Percentiles rank a stretch among this genome's conserved stretches.
phyloP scores from a whole-genome alignment of 2,888 invertebrate genomes.

The Microctonus brassicae region DNA sequence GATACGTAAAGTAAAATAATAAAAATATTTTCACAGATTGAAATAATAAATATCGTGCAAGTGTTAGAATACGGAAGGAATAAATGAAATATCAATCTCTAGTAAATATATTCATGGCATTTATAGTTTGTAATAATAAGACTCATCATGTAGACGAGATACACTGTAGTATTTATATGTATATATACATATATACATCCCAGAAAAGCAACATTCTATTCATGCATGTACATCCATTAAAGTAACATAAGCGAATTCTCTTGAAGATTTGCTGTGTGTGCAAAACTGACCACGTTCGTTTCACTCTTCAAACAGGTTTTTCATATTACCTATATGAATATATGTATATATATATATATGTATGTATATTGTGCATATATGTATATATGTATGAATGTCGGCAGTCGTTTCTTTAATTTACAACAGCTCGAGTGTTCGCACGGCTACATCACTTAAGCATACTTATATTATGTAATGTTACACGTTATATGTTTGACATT shows the following conservation, averaged over 20 bases:
- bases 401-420: constrained; percentile 59
- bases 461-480: constrained; percentile 6
- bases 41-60: neutral
- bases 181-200: neutral
- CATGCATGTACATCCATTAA: constrained; percentile 7
- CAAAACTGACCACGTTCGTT: constrained; percentile 41
- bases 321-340: constrained; percentile 47
- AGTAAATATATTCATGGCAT: neutral
- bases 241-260: constrained; percentile 10
- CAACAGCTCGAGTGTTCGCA: constrained; percentile 41
- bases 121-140: neutral
- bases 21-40: neutral
- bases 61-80: neutral
- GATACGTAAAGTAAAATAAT: neutral
- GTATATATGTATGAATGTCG: constrained; percentile 46
- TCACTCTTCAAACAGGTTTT: constrained; percentile 56
- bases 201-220: neutral
- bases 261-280: neutral
- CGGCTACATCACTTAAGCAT: neutral
- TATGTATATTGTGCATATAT: neutral
- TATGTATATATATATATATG: neutral
- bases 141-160: neutral
- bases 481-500: no score
- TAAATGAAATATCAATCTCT: neutral
- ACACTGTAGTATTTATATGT: no score